phyloP scores from a whole-genome alignment of 2,113 vertebrate species.

The Herpetotheres cachinnans region DNA sequence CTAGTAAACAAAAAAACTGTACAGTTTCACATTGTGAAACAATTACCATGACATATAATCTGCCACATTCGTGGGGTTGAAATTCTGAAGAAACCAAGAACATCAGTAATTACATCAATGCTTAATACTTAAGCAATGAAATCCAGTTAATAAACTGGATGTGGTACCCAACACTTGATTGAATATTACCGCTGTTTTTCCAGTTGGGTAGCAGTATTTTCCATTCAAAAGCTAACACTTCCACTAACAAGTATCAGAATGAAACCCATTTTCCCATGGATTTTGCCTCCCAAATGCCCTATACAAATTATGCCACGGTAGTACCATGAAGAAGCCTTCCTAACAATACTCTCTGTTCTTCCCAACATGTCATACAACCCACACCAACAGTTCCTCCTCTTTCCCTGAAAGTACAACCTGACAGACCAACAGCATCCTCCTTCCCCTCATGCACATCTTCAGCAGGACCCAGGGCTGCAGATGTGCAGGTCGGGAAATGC shows the following conservation, averaged over 20 bases:
- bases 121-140: not conserved
- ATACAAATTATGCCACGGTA: not conserved
- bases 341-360: not conserved
- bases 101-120: not conserved
- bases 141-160: not conserved
- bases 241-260: not conserved
- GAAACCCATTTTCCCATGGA: not conserved
- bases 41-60: not conserved
- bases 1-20: not conserved
- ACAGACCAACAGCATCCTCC: not conserved
- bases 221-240: not conserved
- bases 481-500: fast-evolving
- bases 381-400: not conserved
- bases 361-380: not conserved
- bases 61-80: not conserved
- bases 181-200: not conserved
- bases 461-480: fast-evolving
- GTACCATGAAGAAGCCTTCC: not conserved
- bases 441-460: fast-evolving
- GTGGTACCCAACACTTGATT: not conserved
- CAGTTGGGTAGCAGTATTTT: not conserved
- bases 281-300: not conserved
- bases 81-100: not conserved
- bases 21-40: not conserved
- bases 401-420: fast-evolving